Evolutionary conservation across 2,888 invertebrate species (phyloP).

Genomic region (Limenitis camilla): DNA sequence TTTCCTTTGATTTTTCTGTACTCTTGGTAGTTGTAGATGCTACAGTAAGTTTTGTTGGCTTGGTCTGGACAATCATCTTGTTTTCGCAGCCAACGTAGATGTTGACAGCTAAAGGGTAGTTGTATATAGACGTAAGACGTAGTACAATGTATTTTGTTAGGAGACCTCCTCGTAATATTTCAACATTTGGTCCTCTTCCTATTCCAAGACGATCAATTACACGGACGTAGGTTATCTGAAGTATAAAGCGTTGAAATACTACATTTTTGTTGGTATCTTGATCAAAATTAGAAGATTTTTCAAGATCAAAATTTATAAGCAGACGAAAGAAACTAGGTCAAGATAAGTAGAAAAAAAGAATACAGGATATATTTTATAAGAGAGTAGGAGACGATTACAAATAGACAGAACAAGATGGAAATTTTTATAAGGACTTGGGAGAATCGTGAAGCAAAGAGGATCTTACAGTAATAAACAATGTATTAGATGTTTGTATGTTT

Average conservation of each 20-base stretch:
- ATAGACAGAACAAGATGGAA: no score
- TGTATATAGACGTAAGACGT: slow-evolving; percentile 40
- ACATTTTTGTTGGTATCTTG: no score
- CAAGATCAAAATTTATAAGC: no score
- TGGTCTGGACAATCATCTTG: slow-evolving; percentile 25
- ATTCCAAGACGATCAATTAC: slow-evolving; percentile 50
- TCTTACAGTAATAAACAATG: no score
- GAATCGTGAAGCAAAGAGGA: no score
- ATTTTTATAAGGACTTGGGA: no score
- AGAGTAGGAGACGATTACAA: no score
- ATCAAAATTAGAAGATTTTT: background rate
- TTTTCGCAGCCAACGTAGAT: slow-evolving; percentile 54
- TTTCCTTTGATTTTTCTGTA: background rate
- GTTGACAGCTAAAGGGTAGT: slow-evolving; percentile 50
- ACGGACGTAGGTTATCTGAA: slow-evolving; percentile 56
- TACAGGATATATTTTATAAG: no score
- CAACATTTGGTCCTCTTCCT: slow-evolving; percentile 38
- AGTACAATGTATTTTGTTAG: slow-evolving; percentile 39
- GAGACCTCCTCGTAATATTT: slow-evolving; percentile 49
- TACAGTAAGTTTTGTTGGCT: background rate
- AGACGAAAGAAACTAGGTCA: no score
- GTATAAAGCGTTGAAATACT: no score
- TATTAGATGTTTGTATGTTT: no score
- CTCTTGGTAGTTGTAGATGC: background rate
- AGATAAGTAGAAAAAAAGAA: no score